Conservation (phyloP, 2,888 invertebrate species). For the Harpagoxenus sublaevis region DNA sequence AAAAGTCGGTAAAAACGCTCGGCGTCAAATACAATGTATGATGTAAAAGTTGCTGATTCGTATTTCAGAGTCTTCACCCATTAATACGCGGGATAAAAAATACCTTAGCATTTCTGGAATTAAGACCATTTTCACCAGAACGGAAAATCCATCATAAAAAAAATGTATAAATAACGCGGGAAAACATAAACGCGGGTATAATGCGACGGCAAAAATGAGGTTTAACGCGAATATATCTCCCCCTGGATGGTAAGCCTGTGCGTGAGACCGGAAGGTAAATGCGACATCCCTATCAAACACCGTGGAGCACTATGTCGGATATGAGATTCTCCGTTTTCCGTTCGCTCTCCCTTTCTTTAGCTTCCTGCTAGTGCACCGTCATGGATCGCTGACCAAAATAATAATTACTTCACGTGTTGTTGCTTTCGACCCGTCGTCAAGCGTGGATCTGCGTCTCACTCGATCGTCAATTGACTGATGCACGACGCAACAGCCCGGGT, state of each 20-base stretch:
- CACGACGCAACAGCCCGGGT: constrained; percentile 48
- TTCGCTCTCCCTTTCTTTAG: constrained; percentile 38
- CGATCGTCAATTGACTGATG: constrained; percentile 64
- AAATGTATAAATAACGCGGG: background rate
- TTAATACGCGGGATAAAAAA: constrained; percentile 22
- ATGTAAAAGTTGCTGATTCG: background rate
- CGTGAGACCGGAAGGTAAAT: constrained; percentile 75
- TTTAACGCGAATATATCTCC: constrained; percentile 20
- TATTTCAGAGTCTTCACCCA: background rate
- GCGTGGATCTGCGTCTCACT: constrained; percentile 46
- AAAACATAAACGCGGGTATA: background rate
- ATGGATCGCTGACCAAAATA: constrained; percentile 78
- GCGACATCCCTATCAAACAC: constrained; percentile 75
- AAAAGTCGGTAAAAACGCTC: background rate
- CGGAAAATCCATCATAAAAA: constrained; percentile 3
- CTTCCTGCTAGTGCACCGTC: constrained; percentile 61
- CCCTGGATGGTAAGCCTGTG: constrained; percentile 56
- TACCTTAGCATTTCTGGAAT: background rate
- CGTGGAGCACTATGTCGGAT: constrained; percentile 67
- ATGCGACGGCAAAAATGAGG: constrained; percentile 9
- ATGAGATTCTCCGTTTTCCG: constrained; percentile 54
- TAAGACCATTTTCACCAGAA: background rate
- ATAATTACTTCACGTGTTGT: constrained; percentile 77
- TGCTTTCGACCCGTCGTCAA: constrained; percentile 65
- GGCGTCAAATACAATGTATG: background rate